phyloP scores from a whole-genome alignment of 2,888 invertebrate genomes.

The Synergus umbraculus region DNA sequence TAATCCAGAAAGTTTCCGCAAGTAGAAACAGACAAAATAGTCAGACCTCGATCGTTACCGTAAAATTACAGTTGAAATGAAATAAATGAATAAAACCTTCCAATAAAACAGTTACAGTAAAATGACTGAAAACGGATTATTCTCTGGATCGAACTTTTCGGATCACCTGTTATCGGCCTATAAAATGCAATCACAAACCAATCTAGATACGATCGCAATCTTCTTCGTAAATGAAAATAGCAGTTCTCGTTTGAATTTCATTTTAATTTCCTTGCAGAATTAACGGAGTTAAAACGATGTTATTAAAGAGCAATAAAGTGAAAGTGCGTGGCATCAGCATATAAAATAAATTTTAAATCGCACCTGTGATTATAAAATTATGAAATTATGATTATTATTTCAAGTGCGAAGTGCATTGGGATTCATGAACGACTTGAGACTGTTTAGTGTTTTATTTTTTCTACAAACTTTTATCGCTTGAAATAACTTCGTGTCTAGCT shows the following conservation, averaged over 20 bases:
- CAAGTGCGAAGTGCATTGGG: not conserved
- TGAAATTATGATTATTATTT: constrained; percentile 1
- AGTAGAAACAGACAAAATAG: too few relatives aligned
- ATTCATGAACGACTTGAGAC: constrained; percentile 12
- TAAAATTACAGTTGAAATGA: too few relatives aligned
- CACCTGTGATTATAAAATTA: not conserved
- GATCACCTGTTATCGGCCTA: constrained; percentile 1
- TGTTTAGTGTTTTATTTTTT: not conserved
- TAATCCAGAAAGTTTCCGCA: not conserved
- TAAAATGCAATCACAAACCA: constrained; percentile 21
- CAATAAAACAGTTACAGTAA: not conserved
- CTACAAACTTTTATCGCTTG: constrained; percentile 13
- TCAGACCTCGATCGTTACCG: too few relatives aligned
- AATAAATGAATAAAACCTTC: too few relatives aligned
- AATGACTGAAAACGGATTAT: not conserved
- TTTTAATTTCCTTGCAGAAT: constrained; percentile 19
- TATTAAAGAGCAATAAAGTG: not conserved
- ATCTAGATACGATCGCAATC: constrained; percentile 12
- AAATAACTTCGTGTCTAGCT: constrained; percentile 29
- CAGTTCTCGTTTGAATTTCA: constrained; percentile 25
- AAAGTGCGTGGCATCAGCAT: not conserved
- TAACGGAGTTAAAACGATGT: not conserved
- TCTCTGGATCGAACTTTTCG: not conserved
- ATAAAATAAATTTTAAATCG: not conserved
- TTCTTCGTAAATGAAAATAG: constrained; percentile 20